Base-by-base conservation (phyloP, 2,888 invertebrate genomes). In the Mythimna pallens region DNA sequence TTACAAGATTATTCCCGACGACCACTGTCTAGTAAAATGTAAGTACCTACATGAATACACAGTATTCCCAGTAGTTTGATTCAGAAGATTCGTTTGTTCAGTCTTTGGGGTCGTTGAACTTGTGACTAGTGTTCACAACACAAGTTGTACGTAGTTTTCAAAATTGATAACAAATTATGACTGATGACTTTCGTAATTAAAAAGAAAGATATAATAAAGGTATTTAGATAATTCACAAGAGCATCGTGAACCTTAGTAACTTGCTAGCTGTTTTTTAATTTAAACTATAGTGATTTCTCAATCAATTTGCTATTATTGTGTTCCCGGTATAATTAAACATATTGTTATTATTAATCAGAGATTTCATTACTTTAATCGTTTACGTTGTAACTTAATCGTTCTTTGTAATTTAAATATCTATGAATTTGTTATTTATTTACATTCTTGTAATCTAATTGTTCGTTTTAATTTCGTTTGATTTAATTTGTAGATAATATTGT, bases 1-100 rank as follows among this genome's bases (percentile, higher is more conserved):
- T 81, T 68, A 80, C 65, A 70, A 73, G 81, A 83, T 83, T 80
- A 82, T 76, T 59, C 70, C 65, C 50, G 6, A 64, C 58, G 58
- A 47, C 70, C 77, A 81, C 47, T 62, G 66, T 57, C 70, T 66
- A 63, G 36, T 76, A 59, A 59, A 76, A 66, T 50, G 65, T 70
- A 54, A 22, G 12, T 54, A 70, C 52, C 50, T 63, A 66, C 52
- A 55, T 69, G 58, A 64, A 71, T 72, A 76, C 20, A 59, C 59
- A 30, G n/a, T 78, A 63, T 64, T 71, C 25, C 3, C n/a, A 22
- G 58, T 78, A 25, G 30, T 78, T 71, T 76, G 71, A 58, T 63
- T 54, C 20, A 59, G 52, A 58, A 43, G n/a, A 17, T 30, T 52
- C 9, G 17, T 59, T 63, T 59, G 20, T 25, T 69, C 40, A 61